Percentiles rank a stretch among this genome's conserved stretches.
These are phyloP conservation scores for Linurgus olivaceus DNA, from an alignment of 2,797 vertebrate species.

Conservation along the genomic window DNA sequence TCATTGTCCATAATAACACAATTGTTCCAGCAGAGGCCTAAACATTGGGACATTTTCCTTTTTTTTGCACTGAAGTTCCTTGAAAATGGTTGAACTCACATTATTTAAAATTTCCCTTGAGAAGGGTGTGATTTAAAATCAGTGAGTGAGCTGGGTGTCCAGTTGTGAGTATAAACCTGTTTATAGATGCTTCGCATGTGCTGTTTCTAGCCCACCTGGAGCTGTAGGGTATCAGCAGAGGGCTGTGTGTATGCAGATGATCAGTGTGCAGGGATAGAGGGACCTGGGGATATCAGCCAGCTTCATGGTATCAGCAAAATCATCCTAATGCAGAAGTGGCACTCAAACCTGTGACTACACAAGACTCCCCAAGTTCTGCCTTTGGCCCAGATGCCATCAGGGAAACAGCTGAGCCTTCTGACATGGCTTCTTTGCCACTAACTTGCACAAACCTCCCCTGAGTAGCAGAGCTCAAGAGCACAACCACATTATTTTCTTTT, in stretches of 20 bases:
- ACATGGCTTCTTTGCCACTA: background rate
- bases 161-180: background rate
- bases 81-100: background rate
- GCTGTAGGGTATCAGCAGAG: background rate
- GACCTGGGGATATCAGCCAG: background rate
- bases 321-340: background rate
- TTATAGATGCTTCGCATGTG: background rate
- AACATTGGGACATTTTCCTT: background rate
- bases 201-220: background rate
- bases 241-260: fast-evolving
- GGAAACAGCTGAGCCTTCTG: background rate
- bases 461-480: background rate
- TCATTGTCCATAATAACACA: background rate
- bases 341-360: background rate
- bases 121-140: background rate
- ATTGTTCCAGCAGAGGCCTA: background rate
- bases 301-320: background rate
- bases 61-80: background rate
- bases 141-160: background rate
- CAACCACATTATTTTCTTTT: background rate
- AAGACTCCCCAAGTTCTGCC: background rate
- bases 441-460: background rate
- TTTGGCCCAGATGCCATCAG: background rate
- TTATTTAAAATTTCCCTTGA: background rate
- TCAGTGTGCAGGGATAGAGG: background rate